Evolutionary conservation across 2,888 invertebrate genomes (phyloP).

Genomic region (Petrophora chlorosata): DNA sequence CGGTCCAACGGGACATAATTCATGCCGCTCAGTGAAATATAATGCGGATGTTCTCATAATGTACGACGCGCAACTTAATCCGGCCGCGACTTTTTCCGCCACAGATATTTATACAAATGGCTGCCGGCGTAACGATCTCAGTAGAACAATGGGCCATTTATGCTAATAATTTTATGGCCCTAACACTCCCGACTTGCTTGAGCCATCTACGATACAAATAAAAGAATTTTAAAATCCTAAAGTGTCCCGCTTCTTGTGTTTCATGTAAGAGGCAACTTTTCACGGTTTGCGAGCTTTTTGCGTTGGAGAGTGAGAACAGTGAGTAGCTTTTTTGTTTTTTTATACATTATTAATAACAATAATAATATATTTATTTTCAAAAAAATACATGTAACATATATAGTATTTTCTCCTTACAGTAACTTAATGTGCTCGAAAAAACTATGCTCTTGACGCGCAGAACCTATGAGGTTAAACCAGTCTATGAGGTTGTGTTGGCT

Average conservation of each 20-base stretch:
- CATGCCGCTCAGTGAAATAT: slow-evolving; percentile 76
- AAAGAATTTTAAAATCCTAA: slow-evolving; percentile 22
- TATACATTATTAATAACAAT: no score
- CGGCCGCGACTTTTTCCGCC: slow-evolving; percentile 68
- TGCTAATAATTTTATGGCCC: slow-evolving; percentile 39
- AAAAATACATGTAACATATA: no score
- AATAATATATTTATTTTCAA: no score
- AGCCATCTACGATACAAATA: slow-evolving; percentile 35
- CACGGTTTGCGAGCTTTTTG: no score
- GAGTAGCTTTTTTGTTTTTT: no score
- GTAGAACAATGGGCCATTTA: slow-evolving; percentile 47
- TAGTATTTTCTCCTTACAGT: no score
- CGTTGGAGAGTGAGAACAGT: no score
- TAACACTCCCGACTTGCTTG: slow-evolving; percentile 35
- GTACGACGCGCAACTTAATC: slow-evolving; percentile 78
- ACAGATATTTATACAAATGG: slow-evolving; percentile 65
- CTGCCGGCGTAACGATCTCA: slow-evolving; percentile 51
- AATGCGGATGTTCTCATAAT: slow-evolving; percentile 78
- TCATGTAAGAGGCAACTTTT: no score
- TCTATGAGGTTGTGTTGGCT: no score
- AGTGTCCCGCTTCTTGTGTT: not conserved
- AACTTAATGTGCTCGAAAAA: no score
- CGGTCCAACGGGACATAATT: slow-evolving; percentile 69
- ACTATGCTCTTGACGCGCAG: no score
- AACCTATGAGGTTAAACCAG: no score